These are phyloP conservation scores for Phataginus tricuspis DNA, from an alignment of 2,797 vertebrate genomes.

Conservation along the genomic window DNA sequence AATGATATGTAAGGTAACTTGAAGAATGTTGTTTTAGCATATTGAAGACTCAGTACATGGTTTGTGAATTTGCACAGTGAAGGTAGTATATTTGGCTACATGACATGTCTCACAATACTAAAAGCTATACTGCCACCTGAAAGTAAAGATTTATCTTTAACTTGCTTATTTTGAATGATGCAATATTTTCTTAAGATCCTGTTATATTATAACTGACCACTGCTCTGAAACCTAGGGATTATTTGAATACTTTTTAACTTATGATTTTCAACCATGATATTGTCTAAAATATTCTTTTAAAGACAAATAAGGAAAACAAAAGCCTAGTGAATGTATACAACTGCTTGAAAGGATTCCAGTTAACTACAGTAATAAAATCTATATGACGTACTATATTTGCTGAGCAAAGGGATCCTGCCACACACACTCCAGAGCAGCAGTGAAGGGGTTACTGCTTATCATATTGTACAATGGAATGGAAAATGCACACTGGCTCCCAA, in stretches of 20 bases:
- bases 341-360: slow-evolving; percentile 78
- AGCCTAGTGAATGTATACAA: slow-evolving; percentile 77
- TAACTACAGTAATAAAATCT: slow-evolving; percentile 81
- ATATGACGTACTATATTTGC: slow-evolving; percentile 64
- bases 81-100: not conserved
- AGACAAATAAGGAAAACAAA: slow-evolving; percentile 50
- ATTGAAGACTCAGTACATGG: not conserved
- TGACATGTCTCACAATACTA: not conserved
- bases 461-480: slow-evolving; percentile 70
- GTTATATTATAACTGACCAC: not conserved
- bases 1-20: not conserved
- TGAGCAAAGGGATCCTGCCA: slow-evolving; percentile 67
- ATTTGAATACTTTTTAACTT: not conserved
- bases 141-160: not conserved
- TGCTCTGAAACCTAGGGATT: not conserved
- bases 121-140: not conserved
- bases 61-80: not conserved
- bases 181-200: not conserved
- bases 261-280: not conserved
- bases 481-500: slow-evolving; percentile 73
- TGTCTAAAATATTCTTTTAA: slow-evolving; percentile 1
- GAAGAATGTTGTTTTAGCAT: not conserved
- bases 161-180: not conserved
- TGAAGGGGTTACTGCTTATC: slow-evolving; percentile 70
- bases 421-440: slow-evolving; percentile 38